Percentiles rank a stretch among this genome's conserved stretches.
Evolutionary conservation across 1,140 invertebrate genomes (phyloP).

Genomic region (Harpegnathos saltator): DNA sequence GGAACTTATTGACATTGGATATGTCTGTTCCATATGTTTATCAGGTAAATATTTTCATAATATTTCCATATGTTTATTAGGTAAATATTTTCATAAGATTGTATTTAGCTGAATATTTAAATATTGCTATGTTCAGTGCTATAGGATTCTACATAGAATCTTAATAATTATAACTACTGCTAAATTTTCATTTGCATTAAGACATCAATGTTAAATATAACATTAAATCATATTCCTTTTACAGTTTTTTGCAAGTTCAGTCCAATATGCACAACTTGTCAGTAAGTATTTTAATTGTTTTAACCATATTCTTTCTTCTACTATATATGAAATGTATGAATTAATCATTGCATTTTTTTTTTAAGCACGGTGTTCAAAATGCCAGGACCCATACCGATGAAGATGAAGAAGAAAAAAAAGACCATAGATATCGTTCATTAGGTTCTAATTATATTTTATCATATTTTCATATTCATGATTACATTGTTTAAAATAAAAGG

Average conservation of each 20-base stretch:
- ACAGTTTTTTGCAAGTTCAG: constrained; percentile 98
- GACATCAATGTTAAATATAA: too few relatives aligned
- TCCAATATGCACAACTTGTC: constrained; percentile 98
- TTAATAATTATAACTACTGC: not conserved
- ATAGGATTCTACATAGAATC: not conserved
- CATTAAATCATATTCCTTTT: constrained; percentile 82
- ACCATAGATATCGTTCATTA: constrained; percentile 79
- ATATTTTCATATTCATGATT: not conserved
- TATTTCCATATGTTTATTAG: constrained; percentile 96
- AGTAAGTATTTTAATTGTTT: constrained; percentile 90
- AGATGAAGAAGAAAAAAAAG: constrained; percentile 91
- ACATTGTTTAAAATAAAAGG: not conserved
- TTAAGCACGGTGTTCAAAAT: constrained; percentile 93
- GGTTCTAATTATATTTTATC: constrained; percentile 43
- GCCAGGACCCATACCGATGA: constrained; percentile 89
- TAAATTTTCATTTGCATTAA: not conserved
- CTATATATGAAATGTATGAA: not conserved
- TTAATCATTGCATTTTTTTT: constrained; percentile 81
- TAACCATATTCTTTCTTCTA: not conserved
- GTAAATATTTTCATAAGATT: constrained; percentile 86
- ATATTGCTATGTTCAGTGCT: not conserved
- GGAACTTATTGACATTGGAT: constrained; percentile 98
- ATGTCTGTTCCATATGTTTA: constrained; percentile 98
- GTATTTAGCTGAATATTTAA: not conserved
- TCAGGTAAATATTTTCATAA: constrained; percentile 90